Evolutionary conservation across 2,113 vertebrate species (phyloP).

Genomic region (Prionailurus viverrinus): DNA sequence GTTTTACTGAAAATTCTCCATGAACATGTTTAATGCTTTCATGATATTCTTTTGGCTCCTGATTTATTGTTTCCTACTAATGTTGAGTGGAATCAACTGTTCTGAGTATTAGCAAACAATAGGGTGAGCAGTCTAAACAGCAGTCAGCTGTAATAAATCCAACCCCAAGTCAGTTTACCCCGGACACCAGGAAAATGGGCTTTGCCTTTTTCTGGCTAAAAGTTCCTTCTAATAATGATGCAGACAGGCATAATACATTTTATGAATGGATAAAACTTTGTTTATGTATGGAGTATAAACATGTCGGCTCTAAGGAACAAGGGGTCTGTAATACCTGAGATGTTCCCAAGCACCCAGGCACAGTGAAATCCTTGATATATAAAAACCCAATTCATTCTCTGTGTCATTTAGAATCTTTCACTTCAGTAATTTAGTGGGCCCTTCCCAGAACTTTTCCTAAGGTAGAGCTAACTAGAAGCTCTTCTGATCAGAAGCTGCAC

Average conservation of each 20-base stretch:
- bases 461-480: not conserved
- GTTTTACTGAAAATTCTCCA: conserved; percentile 18
- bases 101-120: not conserved
- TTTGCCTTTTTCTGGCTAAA: conserved; percentile 13
- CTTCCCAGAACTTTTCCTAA: not conserved
- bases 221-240: not conserved
- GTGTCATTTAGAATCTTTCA: conserved; percentile 1
- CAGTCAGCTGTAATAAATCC: not conserved
- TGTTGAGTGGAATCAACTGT: not conserved
- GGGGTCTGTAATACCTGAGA: not conserved
- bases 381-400: not conserved
- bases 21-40: not conserved
- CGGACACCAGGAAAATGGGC: conserved; percentile 28
- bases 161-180: not conserved
- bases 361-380: not conserved
- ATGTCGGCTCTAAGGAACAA: not conserved
- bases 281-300: not conserved
- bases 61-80: not conserved
- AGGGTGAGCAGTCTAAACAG: not conserved
- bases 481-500: not conserved
- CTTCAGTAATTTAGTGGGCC: not conserved
- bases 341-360: not conserved
- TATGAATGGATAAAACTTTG: not conserved
- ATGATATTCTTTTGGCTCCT: conserved; percentile 25
- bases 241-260: not conserved